Percentiles rank a stretch among this genome's conserved stretches.
These are phyloP conservation scores for Heteropelma amictum DNA, from an alignment of 2,888 invertebrate species.

Conservation along the genomic window DNA sequence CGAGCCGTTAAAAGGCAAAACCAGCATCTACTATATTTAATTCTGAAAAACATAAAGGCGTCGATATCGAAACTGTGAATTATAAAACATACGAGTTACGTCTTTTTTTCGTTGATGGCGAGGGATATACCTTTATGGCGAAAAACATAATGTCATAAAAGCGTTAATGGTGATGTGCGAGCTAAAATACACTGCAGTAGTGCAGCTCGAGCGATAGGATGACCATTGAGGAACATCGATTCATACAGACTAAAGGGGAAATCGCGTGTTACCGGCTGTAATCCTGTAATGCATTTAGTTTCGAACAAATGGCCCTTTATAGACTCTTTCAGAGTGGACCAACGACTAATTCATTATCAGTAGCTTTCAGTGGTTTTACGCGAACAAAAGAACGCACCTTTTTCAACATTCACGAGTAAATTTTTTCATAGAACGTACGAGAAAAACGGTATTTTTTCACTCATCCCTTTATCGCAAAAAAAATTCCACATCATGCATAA, in stretches of 20 bases:
- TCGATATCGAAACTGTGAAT: neutral
- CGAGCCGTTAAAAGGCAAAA: conserved; percentile 23
- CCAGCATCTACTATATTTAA: neutral
- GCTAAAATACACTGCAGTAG: neutral
- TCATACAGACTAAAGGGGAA: neutral
- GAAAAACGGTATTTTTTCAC: too few species aligned
- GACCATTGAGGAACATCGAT: neutral
- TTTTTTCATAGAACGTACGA: too few species aligned
- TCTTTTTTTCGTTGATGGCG: neutral
- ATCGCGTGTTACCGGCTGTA: neutral
- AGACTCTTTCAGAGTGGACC: neutral
- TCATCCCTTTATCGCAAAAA: too few species aligned
- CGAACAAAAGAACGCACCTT: neutral
- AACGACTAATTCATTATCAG: neutral
- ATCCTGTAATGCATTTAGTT: neutral
- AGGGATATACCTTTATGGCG: neutral
- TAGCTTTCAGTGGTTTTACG: neutral
- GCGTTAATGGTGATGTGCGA: neutral
- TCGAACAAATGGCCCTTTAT: neutral
- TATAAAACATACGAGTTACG: neutral
- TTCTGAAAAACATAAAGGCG: neutral
- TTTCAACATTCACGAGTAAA: too few species aligned
- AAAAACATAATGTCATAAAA: neutral
- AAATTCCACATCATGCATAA: too few species aligned
- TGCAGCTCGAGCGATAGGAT: neutral